A percentile compares a stretch with the other conserved stretches of the same genome.
Evolutionary conservation across 2,797 vertebrate genomes (phyloP).

Genomic region (Podargus strigoides): DNA sequence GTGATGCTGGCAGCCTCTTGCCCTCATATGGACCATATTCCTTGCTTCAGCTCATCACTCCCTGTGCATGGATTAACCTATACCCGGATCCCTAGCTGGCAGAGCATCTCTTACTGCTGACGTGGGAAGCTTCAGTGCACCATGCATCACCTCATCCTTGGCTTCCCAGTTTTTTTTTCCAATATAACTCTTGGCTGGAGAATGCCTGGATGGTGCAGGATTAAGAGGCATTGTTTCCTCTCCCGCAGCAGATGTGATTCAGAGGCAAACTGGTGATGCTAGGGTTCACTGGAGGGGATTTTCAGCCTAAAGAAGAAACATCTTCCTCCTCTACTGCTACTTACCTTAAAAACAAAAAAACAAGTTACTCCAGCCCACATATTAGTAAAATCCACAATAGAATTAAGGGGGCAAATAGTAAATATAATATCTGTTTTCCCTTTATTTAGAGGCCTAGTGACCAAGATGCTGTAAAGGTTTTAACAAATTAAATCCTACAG

Average conservation of each 20-base stretch:
- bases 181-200: not conserved
- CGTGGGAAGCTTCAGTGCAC: not conserved
- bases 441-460: not conserved
- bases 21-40: fast-evolving
- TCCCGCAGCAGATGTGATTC: not conserved
- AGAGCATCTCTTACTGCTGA: not conserved
- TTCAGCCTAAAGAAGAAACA: not conserved
- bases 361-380: not conserved
- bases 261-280: not conserved
- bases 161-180: not conserved
- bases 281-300: not conserved
- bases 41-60: not conserved
- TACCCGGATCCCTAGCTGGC: not conserved
- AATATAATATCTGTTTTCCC: not conserved
- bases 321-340: constrained; percentile 6
- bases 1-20: not conserved
- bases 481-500: not conserved
- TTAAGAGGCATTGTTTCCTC: not conserved
- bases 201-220: not conserved
- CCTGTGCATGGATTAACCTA: not conserved
- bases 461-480: not conserved
- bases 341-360: not conserved
- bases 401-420: not conserved
- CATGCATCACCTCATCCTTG: not conserved
- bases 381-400: not conserved